Conservation (phyloP, 2,113 vertebrate genomes). For the Caloenas nicobarica region DNA sequence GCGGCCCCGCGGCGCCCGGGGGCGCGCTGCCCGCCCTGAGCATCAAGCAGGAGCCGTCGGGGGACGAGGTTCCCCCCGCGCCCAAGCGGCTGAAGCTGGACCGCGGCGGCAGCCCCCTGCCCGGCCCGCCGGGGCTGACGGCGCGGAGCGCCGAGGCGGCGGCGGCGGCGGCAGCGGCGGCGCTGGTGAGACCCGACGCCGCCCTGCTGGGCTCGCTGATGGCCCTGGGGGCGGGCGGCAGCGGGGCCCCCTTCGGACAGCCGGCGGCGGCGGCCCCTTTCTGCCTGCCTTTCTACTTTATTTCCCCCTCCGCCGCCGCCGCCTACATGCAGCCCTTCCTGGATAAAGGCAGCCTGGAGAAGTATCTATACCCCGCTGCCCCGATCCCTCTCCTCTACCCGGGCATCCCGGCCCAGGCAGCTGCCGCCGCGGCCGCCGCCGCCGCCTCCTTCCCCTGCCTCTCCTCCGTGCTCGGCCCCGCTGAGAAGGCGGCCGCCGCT, state of each 20-base stretch:
- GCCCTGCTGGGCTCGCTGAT: slow-evolving; percentile 87
- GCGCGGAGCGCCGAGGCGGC: too few species aligned
- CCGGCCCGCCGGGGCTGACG: too few species aligned
- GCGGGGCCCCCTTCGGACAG: slow-evolving; percentile 78
- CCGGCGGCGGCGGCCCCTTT: slow-evolving; percentile 82
- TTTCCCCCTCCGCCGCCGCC: slow-evolving; percentile 82
- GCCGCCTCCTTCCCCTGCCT: slow-evolving; percentile 82
- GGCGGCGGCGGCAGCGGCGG: slow-evolving; percentile 8
- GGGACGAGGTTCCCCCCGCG: slow-evolving; percentile 75
- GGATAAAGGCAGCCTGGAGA: slow-evolving; percentile 87
- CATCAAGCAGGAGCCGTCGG: slow-evolving; percentile 90
- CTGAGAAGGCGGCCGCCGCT: slow-evolving; percentile 71
- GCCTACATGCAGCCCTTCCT: slow-evolving; percentile 89
- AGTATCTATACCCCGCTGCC: slow-evolving; percentile 82
- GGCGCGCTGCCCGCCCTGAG: neutral
- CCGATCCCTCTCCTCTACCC: slow-evolving; percentile 88
- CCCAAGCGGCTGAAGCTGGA: slow-evolving; percentile 83
- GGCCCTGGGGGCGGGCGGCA: slow-evolving; percentile 80
- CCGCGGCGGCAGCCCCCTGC: too few species aligned
- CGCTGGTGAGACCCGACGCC: slow-evolving; percentile 74
- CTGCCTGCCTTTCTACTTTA: slow-evolving; percentile 93
- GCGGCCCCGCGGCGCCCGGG: slow-evolving; percentile 22
- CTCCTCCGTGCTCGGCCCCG: slow-evolving; percentile 69
- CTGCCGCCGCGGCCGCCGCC: slow-evolving; percentile 11
- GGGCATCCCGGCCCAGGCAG: slow-evolving; percentile 73